A percentile compares a stretch with the other conserved stretches of the same genome.
phyloP scores from a whole-genome alignment of 2,888 invertebrate genomes.

The Dioctria rufipes region DNA sequence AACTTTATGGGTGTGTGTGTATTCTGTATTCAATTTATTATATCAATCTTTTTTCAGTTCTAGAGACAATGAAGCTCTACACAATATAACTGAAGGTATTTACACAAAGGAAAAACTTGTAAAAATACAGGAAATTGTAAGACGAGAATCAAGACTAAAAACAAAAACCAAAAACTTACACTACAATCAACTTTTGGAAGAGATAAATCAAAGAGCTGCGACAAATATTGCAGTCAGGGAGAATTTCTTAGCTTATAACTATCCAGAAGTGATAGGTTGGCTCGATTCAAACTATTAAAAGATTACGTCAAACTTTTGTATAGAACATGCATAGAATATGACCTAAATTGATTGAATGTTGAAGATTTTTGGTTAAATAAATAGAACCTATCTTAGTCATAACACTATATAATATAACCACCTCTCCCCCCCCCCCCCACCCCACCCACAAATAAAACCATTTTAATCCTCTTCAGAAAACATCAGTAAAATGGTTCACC shows the following conservation, averaged over 20 bases:
- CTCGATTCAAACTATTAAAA: slow-evolving; percentile 25
- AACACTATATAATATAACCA: no score
- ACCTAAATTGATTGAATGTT: not conserved
- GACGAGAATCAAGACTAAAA: not conserved
- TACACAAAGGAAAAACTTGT: not conserved
- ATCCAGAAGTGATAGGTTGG: slow-evolving; percentile 24
- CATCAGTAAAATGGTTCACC: slow-evolving; percentile 51
- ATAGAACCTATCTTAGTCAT: no score
- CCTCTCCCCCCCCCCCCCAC: no score
- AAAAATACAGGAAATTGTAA: not conserved
- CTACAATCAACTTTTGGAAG: not conserved
- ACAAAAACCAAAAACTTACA: not conserved
- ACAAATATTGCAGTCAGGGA: not conserved
- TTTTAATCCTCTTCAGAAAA: slow-evolving; percentile 49
- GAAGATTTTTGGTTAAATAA: no score
- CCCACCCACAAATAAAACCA: slow-evolving; percentile 26
- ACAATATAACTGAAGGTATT: slow-evolving; percentile 12
- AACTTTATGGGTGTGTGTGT: not conserved
- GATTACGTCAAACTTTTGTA: not conserved
- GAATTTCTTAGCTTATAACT: slow-evolving; percentile 21
- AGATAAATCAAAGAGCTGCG: not conserved
- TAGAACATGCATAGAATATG: no score
- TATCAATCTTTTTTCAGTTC: not conserved
- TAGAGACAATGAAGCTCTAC: not conserved
- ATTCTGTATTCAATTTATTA: not conserved